A percentile compares a stretch with the other conserved stretches of the same genome.
phyloP scores from a whole-genome alignment of 2,888 invertebrate species.

The Seladonia tumulorum region DNA sequence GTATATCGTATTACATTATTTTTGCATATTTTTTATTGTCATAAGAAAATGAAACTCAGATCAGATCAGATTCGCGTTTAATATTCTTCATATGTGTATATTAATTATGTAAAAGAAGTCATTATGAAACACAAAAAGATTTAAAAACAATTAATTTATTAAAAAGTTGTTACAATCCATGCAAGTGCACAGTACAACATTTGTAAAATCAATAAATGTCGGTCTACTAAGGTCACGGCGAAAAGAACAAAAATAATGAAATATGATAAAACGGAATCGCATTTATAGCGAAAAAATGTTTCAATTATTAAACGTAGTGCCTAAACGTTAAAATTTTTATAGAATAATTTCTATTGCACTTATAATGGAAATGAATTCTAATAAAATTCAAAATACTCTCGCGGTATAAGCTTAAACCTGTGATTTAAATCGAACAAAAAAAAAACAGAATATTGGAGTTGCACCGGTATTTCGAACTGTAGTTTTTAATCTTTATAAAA shows the following conservation, averaged over 20 bases:
- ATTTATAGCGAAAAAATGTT: conserved; percentile 10
- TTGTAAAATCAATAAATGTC: conserved; percentile 46
- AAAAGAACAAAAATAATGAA: conserved; percentile 42
- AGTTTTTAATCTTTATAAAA: neutral
- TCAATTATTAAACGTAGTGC: neutral
- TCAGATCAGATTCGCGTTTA: neutral
- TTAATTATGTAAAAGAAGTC: neutral
- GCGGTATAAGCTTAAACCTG: neutral
- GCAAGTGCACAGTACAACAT: conserved; percentile 21
- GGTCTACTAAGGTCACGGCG: conserved; percentile 36
- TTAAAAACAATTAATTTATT: neutral
- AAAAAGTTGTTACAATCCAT: conserved; percentile 1
- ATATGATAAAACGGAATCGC: neutral
- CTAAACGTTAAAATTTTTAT: neutral
- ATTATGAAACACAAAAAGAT: neutral
- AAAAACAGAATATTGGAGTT: neutral
- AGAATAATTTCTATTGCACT: neutral
- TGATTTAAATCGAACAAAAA: neutral
- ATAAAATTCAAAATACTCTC: neutral
- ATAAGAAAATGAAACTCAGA: neutral
- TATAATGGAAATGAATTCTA: neutral
- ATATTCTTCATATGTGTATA: neutral
- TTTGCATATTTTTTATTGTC: neutral
- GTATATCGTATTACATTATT: neutral
- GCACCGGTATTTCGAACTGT: neutral